phyloP scores from a whole-genome alignment of 2,888 invertebrate genomes.

The Brenthis daphne region DNA sequence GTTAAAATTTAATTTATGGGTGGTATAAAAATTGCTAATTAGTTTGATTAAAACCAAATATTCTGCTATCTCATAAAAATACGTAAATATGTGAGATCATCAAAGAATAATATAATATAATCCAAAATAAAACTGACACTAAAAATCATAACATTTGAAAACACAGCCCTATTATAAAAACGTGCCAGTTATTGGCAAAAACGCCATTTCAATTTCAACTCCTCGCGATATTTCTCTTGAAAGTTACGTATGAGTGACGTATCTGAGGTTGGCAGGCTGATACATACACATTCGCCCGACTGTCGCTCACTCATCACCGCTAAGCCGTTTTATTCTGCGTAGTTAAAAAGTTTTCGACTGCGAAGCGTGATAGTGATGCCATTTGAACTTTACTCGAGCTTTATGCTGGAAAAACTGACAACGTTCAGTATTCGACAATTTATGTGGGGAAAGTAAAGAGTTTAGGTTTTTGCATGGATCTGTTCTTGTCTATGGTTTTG shows the following conservation, averaged over 20 bases:
- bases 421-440: slow-evolving; percentile 32
- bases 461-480: slow-evolving; percentile 16
- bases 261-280: slow-evolving; percentile 65
- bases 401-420: slow-evolving; percentile 38
- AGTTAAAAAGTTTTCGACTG: slow-evolving; percentile 73
- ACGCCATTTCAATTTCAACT: slow-evolving; percentile 34
- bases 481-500: slow-evolving; percentile 2
- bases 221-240: slow-evolving; percentile 39
- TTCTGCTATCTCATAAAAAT: too few species aligned
- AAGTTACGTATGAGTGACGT: slow-evolving; percentile 75
- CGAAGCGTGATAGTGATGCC: slow-evolving; percentile 57
- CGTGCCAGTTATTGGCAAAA: slow-evolving; percentile 18
- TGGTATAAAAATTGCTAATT: too few species aligned
- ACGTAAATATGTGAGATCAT: too few species aligned
- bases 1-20: too few species aligned
- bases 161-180: slow-evolving; percentile 12
- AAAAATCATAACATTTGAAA: not conserved
- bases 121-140: too few species aligned
- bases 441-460: slow-evolving; percentile 26
- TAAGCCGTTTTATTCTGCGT: slow-evolving; percentile 60
- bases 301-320: slow-evolving; percentile 61
- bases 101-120: too few species aligned
- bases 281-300: slow-evolving; percentile 59
- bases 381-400: slow-evolving; percentile 49
- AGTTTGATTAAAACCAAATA: too few species aligned